Conservation (phyloP, 2,113 vertebrate species). For the Alexandromys fortis region DNA sequence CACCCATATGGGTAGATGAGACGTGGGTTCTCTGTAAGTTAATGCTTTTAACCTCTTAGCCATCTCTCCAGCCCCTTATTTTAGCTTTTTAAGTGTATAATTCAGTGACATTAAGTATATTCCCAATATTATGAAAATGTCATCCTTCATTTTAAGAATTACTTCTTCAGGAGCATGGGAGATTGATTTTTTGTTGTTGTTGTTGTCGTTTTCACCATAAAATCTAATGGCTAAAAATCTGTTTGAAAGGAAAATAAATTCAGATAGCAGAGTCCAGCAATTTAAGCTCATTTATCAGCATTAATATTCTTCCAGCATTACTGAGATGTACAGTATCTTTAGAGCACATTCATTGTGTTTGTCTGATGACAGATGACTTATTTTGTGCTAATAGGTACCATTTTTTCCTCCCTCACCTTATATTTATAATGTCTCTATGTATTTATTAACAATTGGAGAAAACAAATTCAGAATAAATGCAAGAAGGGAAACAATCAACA, state of each 20-base stretch:
- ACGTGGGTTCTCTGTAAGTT: background rate
- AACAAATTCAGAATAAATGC: conserved; percentile 3
- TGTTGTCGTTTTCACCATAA: background rate
- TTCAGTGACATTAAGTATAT: background rate
- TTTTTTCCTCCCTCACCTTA: background rate
- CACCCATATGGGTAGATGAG: background rate
- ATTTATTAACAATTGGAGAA: background rate
- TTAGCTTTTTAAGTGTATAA: background rate
- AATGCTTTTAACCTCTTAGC: background rate
- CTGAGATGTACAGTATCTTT: background rate
- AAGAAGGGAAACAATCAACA: background rate
- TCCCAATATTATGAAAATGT: background rate
- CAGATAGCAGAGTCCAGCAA: background rate
- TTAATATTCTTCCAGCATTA: background rate
- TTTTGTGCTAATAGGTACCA: conserved; percentile 26
- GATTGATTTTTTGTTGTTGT: background rate
- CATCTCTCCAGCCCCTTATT: background rate
- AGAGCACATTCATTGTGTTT: conserved; percentile 1
- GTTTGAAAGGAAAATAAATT: background rate
- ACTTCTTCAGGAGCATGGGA: background rate
- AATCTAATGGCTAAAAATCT: background rate
- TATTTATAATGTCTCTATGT: background rate
- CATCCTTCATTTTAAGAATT: background rate
- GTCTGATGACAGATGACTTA: background rate
- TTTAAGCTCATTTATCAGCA: background rate